Evolutionary conservation across 2,888 invertebrate species (phyloP).

Genomic region (Agrotis clavis): DNA sequence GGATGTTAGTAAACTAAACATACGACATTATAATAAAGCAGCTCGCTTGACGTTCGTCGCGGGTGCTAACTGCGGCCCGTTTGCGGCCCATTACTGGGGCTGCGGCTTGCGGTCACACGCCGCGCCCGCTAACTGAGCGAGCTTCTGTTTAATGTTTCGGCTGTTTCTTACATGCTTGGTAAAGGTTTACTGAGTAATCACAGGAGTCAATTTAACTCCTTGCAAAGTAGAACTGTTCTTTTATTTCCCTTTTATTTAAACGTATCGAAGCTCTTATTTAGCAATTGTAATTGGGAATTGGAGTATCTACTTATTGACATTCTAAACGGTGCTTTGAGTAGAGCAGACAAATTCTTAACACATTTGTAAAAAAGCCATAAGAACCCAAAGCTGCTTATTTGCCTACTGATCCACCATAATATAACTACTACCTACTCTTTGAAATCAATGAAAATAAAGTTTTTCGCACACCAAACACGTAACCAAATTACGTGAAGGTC

Average conservation of each 20-base stretch:
- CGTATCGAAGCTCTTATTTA: not conserved
- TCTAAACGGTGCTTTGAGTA: not conserved
- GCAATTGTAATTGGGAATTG: not conserved
- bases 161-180: slow-evolving; percentile 15
- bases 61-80: slow-evolving; percentile 59
- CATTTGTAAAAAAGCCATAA: no score
- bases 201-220: not conserved
- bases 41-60: slow-evolving; percentile 5
- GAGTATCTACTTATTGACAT: no score
- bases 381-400: no score
- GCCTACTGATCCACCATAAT: no score
- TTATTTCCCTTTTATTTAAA: no score
- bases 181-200: slow-evolving; percentile 10
- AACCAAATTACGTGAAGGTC: not conserved
- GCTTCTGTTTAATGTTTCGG: slow-evolving; percentile 33
- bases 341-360: no score
- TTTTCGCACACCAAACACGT: not conserved
- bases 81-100: slow-evolving; percentile 56
- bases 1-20: not conserved
- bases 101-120: slow-evolving; percentile 59
- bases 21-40: slow-evolving; percentile 11
- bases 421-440: not conserved
- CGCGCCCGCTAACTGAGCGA: slow-evolving; percentile 40
- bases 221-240: not conserved
- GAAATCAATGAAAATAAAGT: not conserved